Evolutionary conservation across 1,140 invertebrate genomes (phyloP).

Genomic region (Diploscapter pachys): DNA sequence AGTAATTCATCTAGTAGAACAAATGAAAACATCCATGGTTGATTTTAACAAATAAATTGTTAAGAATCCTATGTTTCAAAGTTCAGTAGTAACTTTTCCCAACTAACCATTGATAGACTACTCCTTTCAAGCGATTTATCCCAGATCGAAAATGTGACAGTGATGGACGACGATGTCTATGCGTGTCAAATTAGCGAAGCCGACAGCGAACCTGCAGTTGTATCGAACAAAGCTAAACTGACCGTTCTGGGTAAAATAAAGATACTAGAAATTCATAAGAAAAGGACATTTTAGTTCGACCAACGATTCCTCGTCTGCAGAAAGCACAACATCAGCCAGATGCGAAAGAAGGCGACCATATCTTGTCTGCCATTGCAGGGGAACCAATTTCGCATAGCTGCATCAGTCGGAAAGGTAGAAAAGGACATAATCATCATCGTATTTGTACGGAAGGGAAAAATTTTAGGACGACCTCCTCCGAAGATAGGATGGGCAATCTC

Average conservation of each 20-base stretch:
- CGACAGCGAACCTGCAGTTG: conserved; percentile 57
- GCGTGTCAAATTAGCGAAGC: conserved; percentile 65
- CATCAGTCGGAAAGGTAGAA: conserved; percentile 20
- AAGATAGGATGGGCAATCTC: conserved; percentile 33
- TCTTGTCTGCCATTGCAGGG: conserved; percentile 24
- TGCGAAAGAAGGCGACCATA: conserved; percentile 5
- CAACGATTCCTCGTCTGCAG: conserved; percentile 21
- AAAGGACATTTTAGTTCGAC: conserved; percentile 24
- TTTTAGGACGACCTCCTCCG: conserved; percentile 31
- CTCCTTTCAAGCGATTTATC: not conserved
- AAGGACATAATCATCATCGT: not conserved
- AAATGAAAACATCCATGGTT: too few relatives aligned
- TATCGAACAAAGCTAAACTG: conserved; percentile 59
- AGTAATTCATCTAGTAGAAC: too few relatives aligned
- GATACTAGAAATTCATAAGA: conserved; percentile 29
- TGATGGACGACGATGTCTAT: conserved; percentile 64
- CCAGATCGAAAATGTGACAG: conserved; percentile 60
- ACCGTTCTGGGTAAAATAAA: conserved; percentile 59
- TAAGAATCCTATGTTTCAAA: not conserved
- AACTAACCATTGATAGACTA: too few relatives aligned
- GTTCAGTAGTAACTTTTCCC: too few relatives aligned
- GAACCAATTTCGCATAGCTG: conserved; percentile 23
- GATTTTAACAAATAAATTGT: not conserved
- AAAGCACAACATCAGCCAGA: not conserved
- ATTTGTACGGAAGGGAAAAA: conserved; percentile 4